Percentiles rank a stretch among this genome's conserved stretches.
Conservation (phyloP, 2,888 invertebrate species). For the Tenthredo mesomela region DNA sequence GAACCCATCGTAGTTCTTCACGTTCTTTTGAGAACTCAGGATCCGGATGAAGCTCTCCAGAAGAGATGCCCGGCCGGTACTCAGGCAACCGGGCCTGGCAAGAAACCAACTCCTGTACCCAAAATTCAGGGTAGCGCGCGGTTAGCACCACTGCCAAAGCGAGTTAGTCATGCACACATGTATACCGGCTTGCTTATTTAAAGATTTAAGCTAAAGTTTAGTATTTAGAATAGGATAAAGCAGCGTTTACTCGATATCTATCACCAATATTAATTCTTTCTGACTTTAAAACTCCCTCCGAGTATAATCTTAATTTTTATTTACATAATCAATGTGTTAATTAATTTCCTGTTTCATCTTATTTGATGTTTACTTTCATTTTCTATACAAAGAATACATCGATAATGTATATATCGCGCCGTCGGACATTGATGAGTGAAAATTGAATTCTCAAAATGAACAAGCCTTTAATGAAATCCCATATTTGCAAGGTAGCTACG, state of each 20-base stretch:
- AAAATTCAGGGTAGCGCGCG: slow-evolving; percentile 73
- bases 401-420: neutral
- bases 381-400: neutral
- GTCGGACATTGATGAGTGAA: neutral
- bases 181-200: slow-evolving; percentile 68
- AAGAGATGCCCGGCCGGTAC: slow-evolving; percentile 78
- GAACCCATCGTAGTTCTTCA: slow-evolving; percentile 97
- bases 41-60: slow-evolving; percentile 78
- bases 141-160: slow-evolving; percentile 75
- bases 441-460: slow-evolving; percentile 54
- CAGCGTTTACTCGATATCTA: neutral
- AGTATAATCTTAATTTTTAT: neutral
- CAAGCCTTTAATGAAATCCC: slow-evolving; percentile 73
- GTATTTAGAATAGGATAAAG: neutral
- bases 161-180: slow-evolving; percentile 72
- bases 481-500: slow-evolving; percentile 71
- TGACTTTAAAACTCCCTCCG: neutral
- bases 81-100: slow-evolving; percentile 84
- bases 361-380: neutral
- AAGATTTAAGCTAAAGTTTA: slow-evolving; percentile 38
- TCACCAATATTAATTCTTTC: neutral
- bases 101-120: slow-evolving; percentile 77
- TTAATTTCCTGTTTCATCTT: neutral
- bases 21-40: slow-evolving; percentile 81
- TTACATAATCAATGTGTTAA: neutral